Evolutionary conservation across 2,113 vertebrate genomes (phyloP), one percentile per base, ranked within the genome.

Genomic region (Litocranius walleri): DNA sequence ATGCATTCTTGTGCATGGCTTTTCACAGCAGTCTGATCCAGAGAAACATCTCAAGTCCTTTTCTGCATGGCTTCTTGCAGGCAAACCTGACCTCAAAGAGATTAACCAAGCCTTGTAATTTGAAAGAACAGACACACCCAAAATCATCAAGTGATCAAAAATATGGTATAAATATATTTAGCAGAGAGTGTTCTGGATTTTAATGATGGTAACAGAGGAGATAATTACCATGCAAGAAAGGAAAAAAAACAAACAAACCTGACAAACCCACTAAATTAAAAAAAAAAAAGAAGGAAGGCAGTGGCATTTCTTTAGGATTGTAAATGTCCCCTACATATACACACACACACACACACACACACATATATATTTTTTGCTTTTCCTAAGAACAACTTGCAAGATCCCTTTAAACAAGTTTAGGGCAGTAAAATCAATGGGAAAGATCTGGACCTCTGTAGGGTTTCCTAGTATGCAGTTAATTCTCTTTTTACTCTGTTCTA

Each of bases 401-500:
- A 74, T 74, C 61, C 64, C 54, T 91, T 86, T 45, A 67, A 93
- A 82, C 57, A 83, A 87, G 57, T 91, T 97, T 94, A 80, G 85
- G 25, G 15, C 15, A 61, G 52, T n/a, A 88, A 91, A 93, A 92
- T 78, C 85, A 86, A 50, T 23, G 43, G 40, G 48, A 95, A 96
- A 50, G 77, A 87, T 50, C 77, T 9, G 89, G 71, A 89, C 27
- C 52, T 88, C 71, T 90, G 54, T 33, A 71, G 78, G 43, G 45
- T 96, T 97, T 87, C 48, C 56, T 33, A 93, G 93, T 86, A 36
- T 90, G 78, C 59, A 57, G 85, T 84, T 96, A 88, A 87, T 97
- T 97, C 90, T 93, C 88, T 62, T 94, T 95, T 96, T 91, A 89
- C 71, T 95, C 90, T 57, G 56, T 92, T 92, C 14, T 67, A 95